Base-by-base conservation (phyloP, 2,888 invertebrate genomes). In the Protodeltote pygarga region DNA sequence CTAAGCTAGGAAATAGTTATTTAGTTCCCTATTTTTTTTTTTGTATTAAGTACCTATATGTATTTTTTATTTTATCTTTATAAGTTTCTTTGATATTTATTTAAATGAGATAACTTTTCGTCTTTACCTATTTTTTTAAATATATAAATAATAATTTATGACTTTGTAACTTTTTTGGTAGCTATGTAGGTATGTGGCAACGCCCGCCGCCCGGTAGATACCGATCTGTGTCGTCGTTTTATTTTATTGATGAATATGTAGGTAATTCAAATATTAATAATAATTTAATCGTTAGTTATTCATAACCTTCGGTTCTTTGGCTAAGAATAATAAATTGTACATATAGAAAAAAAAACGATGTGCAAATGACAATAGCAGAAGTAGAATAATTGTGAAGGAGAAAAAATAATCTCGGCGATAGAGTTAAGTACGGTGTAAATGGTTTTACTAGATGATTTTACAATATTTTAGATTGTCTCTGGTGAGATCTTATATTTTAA, bases 361-460 rank as follows among this genome's bases (percentile, higher is more conserved):
- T 89, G 89, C 87, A 89, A 62, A 87, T 82, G 90, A 90, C 89
- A 90, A 90, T 90, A 89, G 69, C 70, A 80, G 64, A 40, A 42
- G 58, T 87, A 85, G 79, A 52, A 46, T 67, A 67, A 20, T 44
- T 13, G 27, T 24, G 35, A 35, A 5, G 44, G 46, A 49, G 39
- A 41, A 79, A n/a, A n/a, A n/a, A 73, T 53, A 24, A 44, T 48
- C 38, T 34, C 35, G 19, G 24, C 15, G 24, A 13, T 53, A 38
- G 37, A 10, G 11, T 27, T 49, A 51, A 6, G 24, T 51, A n/a
- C 11, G 14, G 23, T 57, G 37, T 48, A 46, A 25, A 46, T 51
- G 28, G 17, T 21, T 3, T 24, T 31, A 31, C 5, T 59, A 29
- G 13, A 21, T 32, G 32, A n/a, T 32, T 34, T 2, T n/a, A 25